Base-by-base conservation (phyloP, 2,888 invertebrate species). In the Nemapogon koenigi region DNA sequence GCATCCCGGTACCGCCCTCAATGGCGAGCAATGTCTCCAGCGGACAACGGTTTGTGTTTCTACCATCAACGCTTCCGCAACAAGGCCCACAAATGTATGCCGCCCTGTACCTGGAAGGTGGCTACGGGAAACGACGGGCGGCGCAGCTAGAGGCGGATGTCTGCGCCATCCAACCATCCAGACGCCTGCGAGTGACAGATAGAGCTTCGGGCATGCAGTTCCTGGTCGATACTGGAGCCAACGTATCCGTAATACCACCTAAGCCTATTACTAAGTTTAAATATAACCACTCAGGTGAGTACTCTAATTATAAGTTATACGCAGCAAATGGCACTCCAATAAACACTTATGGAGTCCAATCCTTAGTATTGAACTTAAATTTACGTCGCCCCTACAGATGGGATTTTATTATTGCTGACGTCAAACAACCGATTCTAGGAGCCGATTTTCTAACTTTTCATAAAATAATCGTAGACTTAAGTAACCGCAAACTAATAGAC, bases 321-420 rank as follows among this genome's bases (percentile, higher is more conserved):
- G 49, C 51, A 1, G 49, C 50, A 6, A 55, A 51, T 25, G 41
- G 41, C 13, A 46, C 42, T 7, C 40, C 32, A n/a, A 46, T 46
- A 11, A 38, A 14, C 6, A 46, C 44, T 16, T 45, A 39, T 13
- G 46, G 46, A 1, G 27, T 15, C 1, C 40, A 39, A 26, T 37
- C 37, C 1, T 14, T 46, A 27, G 31, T 17, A 10, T 15, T 46
- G 16, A 27, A 47, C 22, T 31, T 46, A 18, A 36, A 35, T 3
- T 38, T 46, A 35, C 31, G 45, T 3, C 27, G 45, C 35, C 32
- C 44, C 3, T 45, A 28, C 16, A 26, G 28, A 4, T 47, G 45
- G 44, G 35, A 25, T 2, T 45, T 47, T 17, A 35, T 45, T 3
- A 11, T 47, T 1, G 43, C 38, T 1, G 39, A 41, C 8, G 40